These are phyloP conservation scores for Seira sanloemensis DNA, from an alignment of 2,888 invertebrate species.

Conservation along the genomic window DNA sequence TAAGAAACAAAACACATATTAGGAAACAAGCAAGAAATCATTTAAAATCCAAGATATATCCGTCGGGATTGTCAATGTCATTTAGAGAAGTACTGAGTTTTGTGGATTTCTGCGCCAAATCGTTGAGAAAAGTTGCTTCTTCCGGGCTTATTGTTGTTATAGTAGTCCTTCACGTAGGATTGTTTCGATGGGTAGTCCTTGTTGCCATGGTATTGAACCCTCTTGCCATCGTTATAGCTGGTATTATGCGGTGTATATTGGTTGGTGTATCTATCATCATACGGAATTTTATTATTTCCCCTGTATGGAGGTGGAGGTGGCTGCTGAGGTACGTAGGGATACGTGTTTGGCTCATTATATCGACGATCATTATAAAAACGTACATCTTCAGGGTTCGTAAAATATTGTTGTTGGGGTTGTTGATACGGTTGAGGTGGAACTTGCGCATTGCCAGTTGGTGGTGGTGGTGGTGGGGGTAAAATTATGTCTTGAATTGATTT, in stretches of 20 bases:
- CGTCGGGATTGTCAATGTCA: conserved; percentile 55
- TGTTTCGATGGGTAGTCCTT: conserved; percentile 33
- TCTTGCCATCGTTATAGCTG: conserved; percentile 8
- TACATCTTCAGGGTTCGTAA: no score
- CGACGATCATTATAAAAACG: not conserved
- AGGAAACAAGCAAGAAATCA: no score
- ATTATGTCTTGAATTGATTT: conserved; percentile 72
- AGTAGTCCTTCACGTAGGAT: conserved; percentile 32
- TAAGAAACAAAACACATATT: no score
- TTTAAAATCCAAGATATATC: conserved; percentile 67
- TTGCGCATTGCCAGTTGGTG: not conserved
- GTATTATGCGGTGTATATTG: not conserved
- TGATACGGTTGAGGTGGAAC: conserved; percentile 2
- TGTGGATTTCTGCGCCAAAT: not conserved
- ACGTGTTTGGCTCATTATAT: conserved; percentile 1
- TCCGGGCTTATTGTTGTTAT: conserved; percentile 9
- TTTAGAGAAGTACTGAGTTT: conserved; percentile 26
- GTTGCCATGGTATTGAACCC: not conserved
- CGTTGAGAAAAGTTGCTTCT: conserved; percentile 32
- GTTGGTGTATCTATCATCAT: conserved; percentile 14
- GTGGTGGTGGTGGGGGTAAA: conserved; percentile 48
- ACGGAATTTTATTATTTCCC: conserved; percentile 21
- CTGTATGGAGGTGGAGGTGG: conserved; percentile 23
- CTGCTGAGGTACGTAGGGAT: not conserved
- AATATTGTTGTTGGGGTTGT: conserved; percentile 20